These are phyloP conservation scores for Trachelus iudaicus DNA, from an alignment of 2,888 invertebrate genomes.

Conservation along the genomic window DNA sequence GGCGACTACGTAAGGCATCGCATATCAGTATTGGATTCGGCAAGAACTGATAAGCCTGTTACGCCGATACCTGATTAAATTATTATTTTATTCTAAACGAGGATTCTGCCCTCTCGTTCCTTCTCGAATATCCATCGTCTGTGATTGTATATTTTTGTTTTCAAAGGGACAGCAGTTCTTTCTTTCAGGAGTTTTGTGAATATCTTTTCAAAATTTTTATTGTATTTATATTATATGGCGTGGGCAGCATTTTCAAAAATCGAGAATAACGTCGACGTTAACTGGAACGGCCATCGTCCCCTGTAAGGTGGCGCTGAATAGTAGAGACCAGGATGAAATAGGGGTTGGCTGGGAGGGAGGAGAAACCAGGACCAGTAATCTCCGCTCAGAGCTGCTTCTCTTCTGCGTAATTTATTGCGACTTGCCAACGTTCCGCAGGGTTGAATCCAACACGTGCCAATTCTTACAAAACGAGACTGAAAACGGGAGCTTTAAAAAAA, in stretches of 20 bases:
- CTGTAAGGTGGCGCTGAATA: conserved; percentile 27
- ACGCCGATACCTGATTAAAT: not conserved
- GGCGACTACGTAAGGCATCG: not conserved
- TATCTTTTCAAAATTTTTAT: not conserved
- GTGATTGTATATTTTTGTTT: not conserved
- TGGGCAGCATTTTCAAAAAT: not conserved
- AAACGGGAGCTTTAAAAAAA: not conserved
- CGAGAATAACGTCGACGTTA: conserved; percentile 3
- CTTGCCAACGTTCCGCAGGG: conserved; percentile 28
- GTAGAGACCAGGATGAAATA: conserved; percentile 31
- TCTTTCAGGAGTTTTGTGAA: not conserved
- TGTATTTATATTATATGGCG: too few relatives aligned
- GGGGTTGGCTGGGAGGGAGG: conserved; percentile 26
- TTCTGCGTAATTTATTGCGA: conserved; percentile 33
- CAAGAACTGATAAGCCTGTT: not conserved
- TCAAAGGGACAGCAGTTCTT: not conserved
- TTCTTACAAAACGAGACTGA: not conserved
- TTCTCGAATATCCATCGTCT: too few relatives aligned
- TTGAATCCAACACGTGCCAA: conserved; percentile 19
- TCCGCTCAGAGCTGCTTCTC: conserved; percentile 29
- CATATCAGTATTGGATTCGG: not conserved
- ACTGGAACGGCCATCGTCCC: conserved; percentile 28
- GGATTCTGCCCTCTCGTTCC: not conserved
- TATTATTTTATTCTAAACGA: not conserved
- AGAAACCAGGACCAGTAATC: conserved; percentile 33